Base-by-base conservation (phyloP, 2,113 vertebrate species). In the Tetrax tetrax region DNA sequence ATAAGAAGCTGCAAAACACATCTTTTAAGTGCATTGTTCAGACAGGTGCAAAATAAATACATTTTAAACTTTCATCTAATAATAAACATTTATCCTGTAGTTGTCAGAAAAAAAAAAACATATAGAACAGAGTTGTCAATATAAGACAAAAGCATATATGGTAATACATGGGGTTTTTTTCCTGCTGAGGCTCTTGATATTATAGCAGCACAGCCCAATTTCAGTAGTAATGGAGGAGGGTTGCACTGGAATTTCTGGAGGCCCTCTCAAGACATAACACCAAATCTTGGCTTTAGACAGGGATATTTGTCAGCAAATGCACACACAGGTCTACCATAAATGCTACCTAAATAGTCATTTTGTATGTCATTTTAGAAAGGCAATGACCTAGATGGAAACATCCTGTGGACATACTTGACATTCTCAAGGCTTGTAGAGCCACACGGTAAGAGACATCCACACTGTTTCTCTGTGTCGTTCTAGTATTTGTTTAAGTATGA, bases 161-260 rank as follows among this genome's bases (percentile, higher is more conserved):
- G 16, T 48, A 72, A 79, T 27, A 38, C 43, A 60, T 2, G 41
- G 14, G 41, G 0, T 64, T 75, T 82, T 89, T 24, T 71, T 82
- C 65, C 61, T 71, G 48, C 18, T 60, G 53, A 97, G 93, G 91
- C 78, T 97, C 93, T 61, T 89, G 97, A 91, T 54, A 29, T 48
- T 57, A 9, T 7, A 51, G 57, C 14, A 87, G 56, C 14, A 50
- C 4, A 61, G 16, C 45, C 24, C 17, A 15, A 24, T 87, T 87
- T 65, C 59, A 69, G 50, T 9, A 85, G 27, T 25, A 77, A 65
- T 29, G 15, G 14, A 63, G 14, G 5, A 79, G 13, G 27, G 14
- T 4, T 18, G 9, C 31, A 70, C 74, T 54, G 70, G 69, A 63
- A 84, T 23, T 87, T 83, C 81, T 76, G 29, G 33, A 89, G 29